Evolutionary conservation across 2,113 vertebrate species (phyloP).

Genomic region (Tinamus guttatus): DNA sequence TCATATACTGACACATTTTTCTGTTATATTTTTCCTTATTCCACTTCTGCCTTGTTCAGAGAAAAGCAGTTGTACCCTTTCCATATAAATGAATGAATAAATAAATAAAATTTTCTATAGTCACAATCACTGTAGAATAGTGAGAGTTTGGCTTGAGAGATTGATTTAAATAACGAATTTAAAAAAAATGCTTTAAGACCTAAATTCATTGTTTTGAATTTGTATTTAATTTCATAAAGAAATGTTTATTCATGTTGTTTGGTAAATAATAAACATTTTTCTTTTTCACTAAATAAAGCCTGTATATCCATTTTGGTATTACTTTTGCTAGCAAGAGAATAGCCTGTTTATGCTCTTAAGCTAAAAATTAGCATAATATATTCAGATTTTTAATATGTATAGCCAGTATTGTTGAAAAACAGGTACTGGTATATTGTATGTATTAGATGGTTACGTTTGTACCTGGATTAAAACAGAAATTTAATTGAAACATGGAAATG

Average conservation of each 20-base stretch:
- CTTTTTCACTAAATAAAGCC: neutral
- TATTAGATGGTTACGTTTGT: neutral
- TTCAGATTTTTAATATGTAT: neutral
- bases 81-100: neutral
- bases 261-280: neutral
- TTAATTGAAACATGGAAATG: neutral
- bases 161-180: neutral
- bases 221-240: neutral
- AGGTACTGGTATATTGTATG: neutral
- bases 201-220: neutral
- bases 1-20: neutral
- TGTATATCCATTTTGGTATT: neutral
- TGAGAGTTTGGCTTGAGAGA: neutral
- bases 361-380: neutral
- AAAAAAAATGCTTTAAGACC: neutral
- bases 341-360: neutral
- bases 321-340: neutral
- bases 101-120: neutral
- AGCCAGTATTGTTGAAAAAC: neutral
- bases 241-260: neutral
- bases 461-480: neutral
- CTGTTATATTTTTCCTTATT: neutral
- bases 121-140: neutral
- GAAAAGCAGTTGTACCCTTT: neutral
- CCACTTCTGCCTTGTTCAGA: neutral